Percentiles rank a stretch among this genome's conserved stretches.
phyloP scores from a whole-genome alignment of 2,888 invertebrate species.

The Nowickia ferox region DNA sequence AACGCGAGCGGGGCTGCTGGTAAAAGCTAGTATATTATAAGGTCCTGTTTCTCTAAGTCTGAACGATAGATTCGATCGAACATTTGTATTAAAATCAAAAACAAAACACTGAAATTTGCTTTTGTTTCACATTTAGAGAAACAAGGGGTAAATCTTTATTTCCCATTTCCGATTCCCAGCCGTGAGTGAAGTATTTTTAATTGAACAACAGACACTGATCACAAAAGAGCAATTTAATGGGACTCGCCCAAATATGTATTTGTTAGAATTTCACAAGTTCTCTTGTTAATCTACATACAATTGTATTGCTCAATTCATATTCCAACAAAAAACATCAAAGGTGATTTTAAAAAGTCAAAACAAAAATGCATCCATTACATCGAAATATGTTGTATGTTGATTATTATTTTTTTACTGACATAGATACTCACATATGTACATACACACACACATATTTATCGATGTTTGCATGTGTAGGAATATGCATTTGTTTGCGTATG shows the following conservation, averaged over 20 bases:
- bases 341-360: slow-evolving; percentile 29
- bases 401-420: slow-evolving; percentile 24
- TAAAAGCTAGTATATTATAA: no score
- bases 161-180: not conserved
- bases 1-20: no score
- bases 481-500: not conserved
- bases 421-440: slow-evolving; percentile 1
- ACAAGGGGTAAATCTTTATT: not conserved
- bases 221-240: slow-evolving; percentile 53
- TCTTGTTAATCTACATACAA: slow-evolving; percentile 29
- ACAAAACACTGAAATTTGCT: no score
- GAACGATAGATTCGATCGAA: no score
- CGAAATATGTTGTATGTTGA: slow-evolving; percentile 40
- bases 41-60: no score
- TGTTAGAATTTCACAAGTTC: slow-evolving; percentile 43
- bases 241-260: slow-evolving; percentile 67
- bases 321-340: slow-evolving; percentile 35
- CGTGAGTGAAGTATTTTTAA: slow-evolving; percentile 43
- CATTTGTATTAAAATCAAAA: no score
- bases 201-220: slow-evolving; percentile 44
- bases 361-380: slow-evolving; percentile 33
- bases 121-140: no score
- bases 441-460: no score
- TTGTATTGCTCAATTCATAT: slow-evolving; percentile 29
- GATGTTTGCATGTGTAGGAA: no score